Base-by-base conservation (phyloP, 2,888 invertebrate genomes). In the Halocaridina rubra region DNA sequence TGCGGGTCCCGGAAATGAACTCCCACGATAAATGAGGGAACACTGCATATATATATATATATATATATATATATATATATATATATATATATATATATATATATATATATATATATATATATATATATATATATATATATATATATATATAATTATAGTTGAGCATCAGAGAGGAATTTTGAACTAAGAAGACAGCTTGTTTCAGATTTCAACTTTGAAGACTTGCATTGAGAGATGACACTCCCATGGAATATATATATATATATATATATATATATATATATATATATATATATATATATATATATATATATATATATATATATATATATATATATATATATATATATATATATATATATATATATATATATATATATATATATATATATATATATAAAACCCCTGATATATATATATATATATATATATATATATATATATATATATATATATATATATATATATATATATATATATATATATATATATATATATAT, bases 311-410 rank as follows among this genome's bases (percentile, higher is more conserved):
- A 71, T 32, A 71, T 32, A 71, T 71, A 71, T 71, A 71, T 71
- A 71, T 71, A 71, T 71, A 71, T 71, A 71, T 71, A 71, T 71
- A 33, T 33, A 71, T 71, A 71, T 71, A 71, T 71, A 71, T 71
- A 71, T 71, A 71, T 71, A 71, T 71, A 71, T 71, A 71, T 71
- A 71, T 71, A 32, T 71, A 71, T 71, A 71, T 71, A 71, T 71
- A 71, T 71, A 32, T 71, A 71, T 71, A 71, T 71, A 71, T 71
- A 71, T 71, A 71, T 71, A 57, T 57, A 57, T 57, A 57, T 57
- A 57, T 57, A 57, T 57, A 57, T n/a, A n/a, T n/a, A n/a, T n/a
- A n/a, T n/a, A n/a, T n/a, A n/a, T n/a, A n/a, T n/a, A n/a, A n/a
- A n/a, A n/a, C n/a, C n/a, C n/a, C n/a, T n/a, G n/a, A n/a, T n/a